These are phyloP conservation scores for Silurus aristotelis DNA, from an alignment of 2,797 vertebrate species.

Conservation along the genomic window DNA sequence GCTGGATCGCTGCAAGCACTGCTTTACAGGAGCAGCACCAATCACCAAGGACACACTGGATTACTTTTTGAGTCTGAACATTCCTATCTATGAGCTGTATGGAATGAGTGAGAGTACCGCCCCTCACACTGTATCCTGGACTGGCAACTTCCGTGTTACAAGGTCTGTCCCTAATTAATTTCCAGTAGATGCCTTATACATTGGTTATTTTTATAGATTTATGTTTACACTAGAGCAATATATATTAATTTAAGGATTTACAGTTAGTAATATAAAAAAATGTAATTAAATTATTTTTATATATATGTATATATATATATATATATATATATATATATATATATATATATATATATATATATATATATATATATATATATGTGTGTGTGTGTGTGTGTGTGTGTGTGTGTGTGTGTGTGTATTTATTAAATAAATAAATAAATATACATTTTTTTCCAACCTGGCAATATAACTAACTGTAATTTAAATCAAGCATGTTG, in stretches of 20 bases:
- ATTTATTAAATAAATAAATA: too few relatives aligned
- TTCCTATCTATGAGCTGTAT: constrained; percentile 74
- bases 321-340: too few relatives aligned
- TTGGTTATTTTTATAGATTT: neutral
- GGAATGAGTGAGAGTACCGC: constrained; percentile 82
- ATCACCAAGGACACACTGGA: constrained; percentile 80
- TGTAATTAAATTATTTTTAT: too few relatives aligned
- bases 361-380: too few relatives aligned
- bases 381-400: too few relatives aligned
- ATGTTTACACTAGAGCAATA: neutral
- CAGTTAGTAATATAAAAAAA: neutral
- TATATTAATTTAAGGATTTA: neutral
- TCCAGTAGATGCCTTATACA: too few relatives aligned
- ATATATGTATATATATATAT: too few relatives aligned
- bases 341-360: too few relatives aligned
- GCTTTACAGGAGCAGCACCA: constrained; percentile 76
- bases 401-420: too few relatives aligned
- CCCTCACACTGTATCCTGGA: constrained; percentile 71
- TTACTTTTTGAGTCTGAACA: constrained; percentile 81
- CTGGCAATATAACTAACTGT: neutral
- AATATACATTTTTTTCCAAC: neutral
- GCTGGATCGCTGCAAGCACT: constrained; percentile 72
- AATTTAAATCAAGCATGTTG: neutral
- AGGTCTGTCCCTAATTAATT: constrained; percentile 49
- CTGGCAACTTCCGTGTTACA: constrained; percentile 48